Base-by-base conservation (phyloP, 1,140 invertebrate genomes). In the Marisa cornuarietis region DNA sequence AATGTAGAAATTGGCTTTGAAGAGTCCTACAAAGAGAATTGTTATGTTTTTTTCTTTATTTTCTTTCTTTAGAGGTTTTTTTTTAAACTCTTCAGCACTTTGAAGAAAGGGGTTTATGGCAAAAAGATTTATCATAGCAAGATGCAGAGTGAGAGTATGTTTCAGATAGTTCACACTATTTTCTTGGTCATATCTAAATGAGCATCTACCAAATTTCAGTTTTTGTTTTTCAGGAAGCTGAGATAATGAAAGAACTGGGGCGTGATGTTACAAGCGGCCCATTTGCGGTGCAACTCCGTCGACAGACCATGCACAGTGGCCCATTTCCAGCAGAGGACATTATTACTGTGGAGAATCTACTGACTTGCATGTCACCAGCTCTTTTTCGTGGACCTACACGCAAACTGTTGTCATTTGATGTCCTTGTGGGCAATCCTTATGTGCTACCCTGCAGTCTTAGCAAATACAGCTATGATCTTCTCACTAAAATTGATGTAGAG, bases 341-440 rank as follows among this genome's bases (percentile, higher is more conserved):
- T 24, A 86, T 86, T 66, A 68, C 63, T 54, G 83, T 86, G 31
- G 58, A 80, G 52, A 78, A 86, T 73, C 49, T 84, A 0, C 72
- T 86, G 42, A 75, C 81, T 75, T 72, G 73, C 51, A 26, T 51
- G 14, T 68, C 69, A 16, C 22, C 18, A 10, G 71, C 77, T n/a
- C 79, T 74, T 22, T 84, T 78, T 52, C 74, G 78, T 71, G 85
- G 83, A 0, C 81, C 85, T 5, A 79, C 83, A 11, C 58, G 66
- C 31, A 73, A 79, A 51, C 79, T 82, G 79, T 61, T 85, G 68
- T 79, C 85, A 22, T 85, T 82, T 81, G 81, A 84, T 52, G 75
- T 84, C 54, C 79, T 85, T 20, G 82, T 85, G 78, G 85, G 85
- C 22, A 73, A 75, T 14, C 31, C 77, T 31, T 83, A 80, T 76